These are phyloP conservation scores for Empidonax traillii DNA, from an alignment of 2,113 vertebrate genomes.

Conservation along the genomic window DNA sequence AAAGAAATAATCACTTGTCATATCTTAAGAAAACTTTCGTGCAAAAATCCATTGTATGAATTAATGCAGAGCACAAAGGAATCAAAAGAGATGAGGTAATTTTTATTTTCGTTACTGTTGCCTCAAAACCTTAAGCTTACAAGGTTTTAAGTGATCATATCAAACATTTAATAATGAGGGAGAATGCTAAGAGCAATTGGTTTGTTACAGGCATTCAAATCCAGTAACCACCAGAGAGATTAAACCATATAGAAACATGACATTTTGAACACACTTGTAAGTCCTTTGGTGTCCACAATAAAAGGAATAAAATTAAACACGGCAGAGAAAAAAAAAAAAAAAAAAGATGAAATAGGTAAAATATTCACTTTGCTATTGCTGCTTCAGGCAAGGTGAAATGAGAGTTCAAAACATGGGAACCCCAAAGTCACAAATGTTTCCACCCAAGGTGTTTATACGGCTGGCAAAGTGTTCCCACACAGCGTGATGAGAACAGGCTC, in stretches of 20 bases:
- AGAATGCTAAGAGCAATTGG: neutral
- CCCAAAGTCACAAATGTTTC: neutral
- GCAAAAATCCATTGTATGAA: slow-evolving; percentile 21
- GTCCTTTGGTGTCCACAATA: neutral
- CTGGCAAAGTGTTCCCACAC: neutral
- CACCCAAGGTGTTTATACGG: neutral
- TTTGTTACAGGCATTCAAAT: slow-evolving; percentile 17
- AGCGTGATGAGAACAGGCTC: neutral
- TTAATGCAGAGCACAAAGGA: slow-evolving; percentile 16
- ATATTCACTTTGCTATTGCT: neutral
- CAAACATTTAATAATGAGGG: slow-evolving; percentile 20
- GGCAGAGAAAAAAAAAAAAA: neutral
- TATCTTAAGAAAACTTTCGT: slow-evolving; percentile 50
- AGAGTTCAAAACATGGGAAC: neutral
- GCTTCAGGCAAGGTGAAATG: neutral
- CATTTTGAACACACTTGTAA: neutral
- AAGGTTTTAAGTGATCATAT: slow-evolving; percentile 19
- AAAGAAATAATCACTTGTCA: slow-evolving; percentile 77
- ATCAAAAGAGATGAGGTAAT: neutral
- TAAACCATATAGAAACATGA: neutral
- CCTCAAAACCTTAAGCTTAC: slow-evolving; percentile 11
- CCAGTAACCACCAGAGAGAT: neutral
- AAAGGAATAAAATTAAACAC: neutral
- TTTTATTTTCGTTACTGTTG: slow-evolving; percentile 45
- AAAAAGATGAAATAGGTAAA: neutral